Evolutionary conservation across 2,113 vertebrate species (phyloP).

Genomic region (Pangasianodon hypophthalmus): DNA sequence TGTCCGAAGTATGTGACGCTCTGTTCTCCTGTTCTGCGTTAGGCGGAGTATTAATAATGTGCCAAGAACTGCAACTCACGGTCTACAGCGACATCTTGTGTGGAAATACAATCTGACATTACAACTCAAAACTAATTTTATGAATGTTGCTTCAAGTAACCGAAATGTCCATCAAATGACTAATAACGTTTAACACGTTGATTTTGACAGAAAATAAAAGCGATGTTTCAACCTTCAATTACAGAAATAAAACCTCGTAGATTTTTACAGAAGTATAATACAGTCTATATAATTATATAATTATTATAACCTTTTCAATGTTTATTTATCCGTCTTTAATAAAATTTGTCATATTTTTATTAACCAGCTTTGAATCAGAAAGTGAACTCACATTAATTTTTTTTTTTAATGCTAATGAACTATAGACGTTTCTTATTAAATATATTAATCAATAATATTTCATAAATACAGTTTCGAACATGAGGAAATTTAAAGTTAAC

Average conservation of each 20-base stretch:
- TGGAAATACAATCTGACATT: background rate
- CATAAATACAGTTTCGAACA: background rate
- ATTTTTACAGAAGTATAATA: no score
- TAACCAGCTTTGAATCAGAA: no score
- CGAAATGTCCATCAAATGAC: background rate
- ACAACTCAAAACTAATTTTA: background rate
- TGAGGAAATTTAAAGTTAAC: background rate
- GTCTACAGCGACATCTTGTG: conserved; percentile 30
- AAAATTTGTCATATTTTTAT: no score
- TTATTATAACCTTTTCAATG: no score
- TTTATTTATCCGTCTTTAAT: no score
- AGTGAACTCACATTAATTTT: no score
- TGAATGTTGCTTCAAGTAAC: conserved; percentile 28
- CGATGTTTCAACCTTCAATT: background rate
- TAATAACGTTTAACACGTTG: no score
- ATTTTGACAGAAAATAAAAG: background rate
- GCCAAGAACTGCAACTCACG: background rate
- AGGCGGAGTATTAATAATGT: background rate
- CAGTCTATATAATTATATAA: no score
- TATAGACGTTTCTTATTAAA: no score
- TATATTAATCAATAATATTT: background rate
- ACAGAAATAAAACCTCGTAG: no score
- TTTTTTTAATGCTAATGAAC: no score
- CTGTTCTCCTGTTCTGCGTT: background rate
- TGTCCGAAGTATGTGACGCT: background rate